Evolutionary conservation across 2,888 invertebrate species (phyloP).

Genomic region (Hyposoter dolosus): DNA sequence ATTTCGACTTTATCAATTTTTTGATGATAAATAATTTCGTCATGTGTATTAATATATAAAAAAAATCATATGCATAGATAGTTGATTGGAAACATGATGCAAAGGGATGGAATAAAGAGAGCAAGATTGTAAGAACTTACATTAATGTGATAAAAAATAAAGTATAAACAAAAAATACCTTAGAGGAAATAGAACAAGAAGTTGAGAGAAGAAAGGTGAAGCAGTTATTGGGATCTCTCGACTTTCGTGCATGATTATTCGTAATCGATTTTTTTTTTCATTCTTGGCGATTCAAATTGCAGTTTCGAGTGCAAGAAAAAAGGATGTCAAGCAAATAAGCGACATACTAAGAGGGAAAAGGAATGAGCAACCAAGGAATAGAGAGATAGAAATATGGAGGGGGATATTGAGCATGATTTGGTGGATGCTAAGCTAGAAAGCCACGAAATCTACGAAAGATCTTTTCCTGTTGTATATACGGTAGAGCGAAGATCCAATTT

Average conservation of each 20-base stretch:
- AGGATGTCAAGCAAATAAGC: neutral
- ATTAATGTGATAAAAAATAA: too few species aligned
- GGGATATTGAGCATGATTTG: constrained; percentile 11
- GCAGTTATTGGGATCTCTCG: neutral
- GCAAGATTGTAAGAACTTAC: too few species aligned
- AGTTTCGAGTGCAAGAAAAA: constrained; percentile 2
- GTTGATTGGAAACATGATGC: too few species aligned
- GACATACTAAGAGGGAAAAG: neutral
- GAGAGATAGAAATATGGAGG: neutral
- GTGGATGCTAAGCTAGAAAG: constrained; percentile 35
- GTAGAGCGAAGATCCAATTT: constrained; percentile 55
- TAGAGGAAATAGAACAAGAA: neutral
- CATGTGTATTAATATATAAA: too few species aligned
- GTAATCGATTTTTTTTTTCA: constrained; percentile 24
- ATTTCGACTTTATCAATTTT: too few species aligned
- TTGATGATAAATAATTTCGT: too few species aligned
- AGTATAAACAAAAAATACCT: too few species aligned
- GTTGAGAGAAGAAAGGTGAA: neutral
- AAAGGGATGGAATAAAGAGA: too few species aligned
- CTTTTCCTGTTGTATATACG: constrained; percentile 36
- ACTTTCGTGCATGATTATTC: constrained; percentile 13
- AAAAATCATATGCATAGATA: too few species aligned
- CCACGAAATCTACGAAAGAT: constrained; percentile 35
- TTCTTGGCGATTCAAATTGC: constrained; percentile 28
- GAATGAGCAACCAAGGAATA: neutral